These are phyloP conservation scores for Psococerastis gibbosa DNA, from an alignment of 2,888 invertebrate genomes.

Conservation along the genomic window DNA sequence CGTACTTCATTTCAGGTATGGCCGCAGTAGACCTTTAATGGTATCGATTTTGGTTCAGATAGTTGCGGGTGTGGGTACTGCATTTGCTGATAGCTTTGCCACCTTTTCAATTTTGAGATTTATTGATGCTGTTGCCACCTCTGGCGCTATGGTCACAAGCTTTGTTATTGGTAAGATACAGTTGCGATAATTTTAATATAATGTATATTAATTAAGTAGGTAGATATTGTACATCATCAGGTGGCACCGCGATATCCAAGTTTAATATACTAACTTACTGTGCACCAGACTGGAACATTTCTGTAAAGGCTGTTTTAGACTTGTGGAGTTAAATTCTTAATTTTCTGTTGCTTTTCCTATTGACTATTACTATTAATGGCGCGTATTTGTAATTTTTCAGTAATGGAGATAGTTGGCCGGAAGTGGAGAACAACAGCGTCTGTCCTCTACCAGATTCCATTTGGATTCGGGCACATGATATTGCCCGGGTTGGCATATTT, in stretches of 20 bases:
- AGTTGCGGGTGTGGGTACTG: constrained; percentile 46
- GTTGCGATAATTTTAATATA: too few species aligned
- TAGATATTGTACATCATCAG: too few species aligned
- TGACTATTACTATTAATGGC: not conserved
- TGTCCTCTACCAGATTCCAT: constrained; percentile 49
- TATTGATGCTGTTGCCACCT: constrained; percentile 53
- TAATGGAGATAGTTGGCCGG: constrained; percentile 40
- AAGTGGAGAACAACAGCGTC: constrained; percentile 37
- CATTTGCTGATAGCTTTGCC: constrained; percentile 47
- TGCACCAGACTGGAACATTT: too few species aligned
- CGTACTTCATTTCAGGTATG: constrained; percentile 47
- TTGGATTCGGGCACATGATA: constrained; percentile 45
- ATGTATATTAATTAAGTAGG: too few species aligned
- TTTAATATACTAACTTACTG: too few species aligned
- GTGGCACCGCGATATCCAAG: too few species aligned
- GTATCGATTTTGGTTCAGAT: constrained; percentile 54
- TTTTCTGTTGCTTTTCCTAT: not conserved
- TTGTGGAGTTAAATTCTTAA: not conserved
- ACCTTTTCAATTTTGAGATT: constrained; percentile 49
- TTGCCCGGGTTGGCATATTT: constrained; percentile 42
- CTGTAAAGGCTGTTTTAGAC: too few species aligned
- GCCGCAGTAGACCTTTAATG: constrained; percentile 53
- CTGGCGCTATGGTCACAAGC: constrained; percentile 65
- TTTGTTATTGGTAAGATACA: constrained; percentile 39
- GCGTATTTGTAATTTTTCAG: constrained; percentile 20